Conservation (phyloP, 2,113 vertebrate genomes). For the Burhinus bistriatus region DNA sequence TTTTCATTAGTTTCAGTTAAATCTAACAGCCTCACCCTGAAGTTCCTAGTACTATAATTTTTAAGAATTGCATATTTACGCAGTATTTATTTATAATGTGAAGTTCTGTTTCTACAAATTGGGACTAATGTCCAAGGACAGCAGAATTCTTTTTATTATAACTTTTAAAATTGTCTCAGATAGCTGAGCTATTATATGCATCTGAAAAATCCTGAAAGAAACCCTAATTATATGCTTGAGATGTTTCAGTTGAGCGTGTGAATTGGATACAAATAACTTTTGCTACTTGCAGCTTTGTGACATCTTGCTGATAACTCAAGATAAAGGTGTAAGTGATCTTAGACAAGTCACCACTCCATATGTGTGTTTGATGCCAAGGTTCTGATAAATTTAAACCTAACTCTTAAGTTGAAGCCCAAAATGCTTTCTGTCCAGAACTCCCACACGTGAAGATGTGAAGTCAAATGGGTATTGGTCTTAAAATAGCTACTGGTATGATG, state of each 20-base stretch:
- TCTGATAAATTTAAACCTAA: neutral
- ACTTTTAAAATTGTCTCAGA: neutral
- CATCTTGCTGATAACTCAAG: neutral
- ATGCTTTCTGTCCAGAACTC: neutral
- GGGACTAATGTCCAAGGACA: neutral
- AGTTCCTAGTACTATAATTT: neutral
- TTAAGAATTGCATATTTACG: neutral
- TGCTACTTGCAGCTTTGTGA: neutral
- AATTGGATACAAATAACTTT: neutral
- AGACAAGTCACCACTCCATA: neutral
- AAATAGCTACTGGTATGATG: neutral
- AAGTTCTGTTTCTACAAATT: neutral
- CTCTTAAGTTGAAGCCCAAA: neutral
- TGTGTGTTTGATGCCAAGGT: neutral
- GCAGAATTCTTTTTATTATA: neutral
- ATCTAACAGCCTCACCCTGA: neutral
- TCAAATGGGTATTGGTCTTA: neutral
- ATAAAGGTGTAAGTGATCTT: neutral
- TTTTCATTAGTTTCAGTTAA: neutral
- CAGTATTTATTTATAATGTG: neutral
- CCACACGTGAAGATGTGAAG: neutral
- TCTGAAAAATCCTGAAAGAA: neutral
- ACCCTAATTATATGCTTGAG: neutral
- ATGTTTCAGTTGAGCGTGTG: neutral
- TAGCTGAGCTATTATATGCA: fast-evolving